These are phyloP conservation scores for Catocala fraxini DNA, from an alignment of 2,888 invertebrate species.

Conservation along the genomic window DNA sequence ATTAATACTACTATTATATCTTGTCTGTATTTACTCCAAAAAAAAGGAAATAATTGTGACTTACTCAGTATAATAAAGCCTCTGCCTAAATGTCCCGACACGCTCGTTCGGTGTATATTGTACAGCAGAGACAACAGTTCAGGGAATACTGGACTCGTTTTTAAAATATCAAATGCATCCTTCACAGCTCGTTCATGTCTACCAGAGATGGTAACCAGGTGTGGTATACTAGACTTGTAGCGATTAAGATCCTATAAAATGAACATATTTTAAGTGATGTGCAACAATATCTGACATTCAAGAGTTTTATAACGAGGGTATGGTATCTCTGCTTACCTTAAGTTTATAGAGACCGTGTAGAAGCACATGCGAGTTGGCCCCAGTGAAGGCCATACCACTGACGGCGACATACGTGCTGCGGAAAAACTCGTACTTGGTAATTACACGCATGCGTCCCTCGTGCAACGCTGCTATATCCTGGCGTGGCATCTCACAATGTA, in stretches of 20 bases:
- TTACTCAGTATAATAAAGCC: constrained; percentile 65
- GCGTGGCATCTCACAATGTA: constrained; percentile 89
- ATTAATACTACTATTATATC: no score
- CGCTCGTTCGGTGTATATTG: constrained; percentile 60
- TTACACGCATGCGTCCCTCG: constrained; percentile 83
- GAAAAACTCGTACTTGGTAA: constrained; percentile 86
- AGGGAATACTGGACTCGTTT: constrained; percentile 62
- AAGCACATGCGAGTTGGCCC: constrained; percentile 62
- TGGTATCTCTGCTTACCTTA: constrained; percentile 39
- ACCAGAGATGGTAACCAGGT: constrained; percentile 62
- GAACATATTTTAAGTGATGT: no score
- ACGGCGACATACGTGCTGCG: constrained; percentile 75
- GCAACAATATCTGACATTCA: no score
- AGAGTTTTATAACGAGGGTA: no score
- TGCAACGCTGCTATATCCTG: constrained; percentile 77
- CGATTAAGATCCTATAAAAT: constrained; percentile 55
- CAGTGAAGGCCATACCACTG: constrained; percentile 62
- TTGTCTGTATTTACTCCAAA: no score
- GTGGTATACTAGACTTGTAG: constrained; percentile 63
- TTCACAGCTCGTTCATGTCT: constrained; percentile 61
- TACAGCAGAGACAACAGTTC: constrained; percentile 67
- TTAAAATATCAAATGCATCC: constrained; percentile 57
- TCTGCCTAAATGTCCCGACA: constrained; percentile 66
- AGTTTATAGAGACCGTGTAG: constrained; percentile 61
- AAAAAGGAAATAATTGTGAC: background rate